These are phyloP conservation scores for Gonocerus acuteangulatus DNA, from an alignment of 2,888 invertebrate species.

Conservation along the genomic window DNA sequence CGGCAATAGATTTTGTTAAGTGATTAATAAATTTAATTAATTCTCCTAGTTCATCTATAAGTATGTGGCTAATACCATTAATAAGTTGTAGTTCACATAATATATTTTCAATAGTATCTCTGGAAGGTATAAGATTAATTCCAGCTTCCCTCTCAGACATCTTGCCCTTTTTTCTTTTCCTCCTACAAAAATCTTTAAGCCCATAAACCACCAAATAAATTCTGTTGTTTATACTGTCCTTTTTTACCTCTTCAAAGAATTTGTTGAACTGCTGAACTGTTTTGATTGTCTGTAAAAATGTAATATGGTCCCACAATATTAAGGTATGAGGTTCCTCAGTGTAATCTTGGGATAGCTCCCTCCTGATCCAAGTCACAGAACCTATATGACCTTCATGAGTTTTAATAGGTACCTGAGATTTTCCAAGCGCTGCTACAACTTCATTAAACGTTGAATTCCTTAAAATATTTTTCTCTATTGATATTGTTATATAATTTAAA, in stretches of 20 bases:
- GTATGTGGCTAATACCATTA: not conserved
- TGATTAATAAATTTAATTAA: not conserved
- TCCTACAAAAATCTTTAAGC: not conserved
- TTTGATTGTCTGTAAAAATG: not conserved
- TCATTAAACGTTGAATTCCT: not conserved
- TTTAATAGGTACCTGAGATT: not conserved
- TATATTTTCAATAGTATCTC: not conserved
- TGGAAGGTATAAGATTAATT: not conserved
- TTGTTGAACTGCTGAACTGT: not conserved
- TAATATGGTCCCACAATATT: not conserved
- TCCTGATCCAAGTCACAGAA: not conserved
- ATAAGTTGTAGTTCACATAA: not conserved
- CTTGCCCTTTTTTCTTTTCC: not conserved
- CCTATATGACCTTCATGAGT: not conserved
- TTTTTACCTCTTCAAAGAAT: not conserved
- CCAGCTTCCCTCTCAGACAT: not conserved
- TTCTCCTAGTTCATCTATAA: not conserved
- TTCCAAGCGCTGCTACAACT: not conserved
- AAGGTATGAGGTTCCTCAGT: not conserved
- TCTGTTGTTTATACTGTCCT: not conserved
- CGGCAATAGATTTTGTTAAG: not conserved
- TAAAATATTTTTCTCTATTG: not conserved
- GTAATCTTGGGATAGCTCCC: not conserved
- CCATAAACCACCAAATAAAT: not conserved
- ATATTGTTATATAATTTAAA: not conserved